Evolutionary conservation across 2,888 invertebrate species (phyloP).

Genomic region (Merodon equestris): DNA sequence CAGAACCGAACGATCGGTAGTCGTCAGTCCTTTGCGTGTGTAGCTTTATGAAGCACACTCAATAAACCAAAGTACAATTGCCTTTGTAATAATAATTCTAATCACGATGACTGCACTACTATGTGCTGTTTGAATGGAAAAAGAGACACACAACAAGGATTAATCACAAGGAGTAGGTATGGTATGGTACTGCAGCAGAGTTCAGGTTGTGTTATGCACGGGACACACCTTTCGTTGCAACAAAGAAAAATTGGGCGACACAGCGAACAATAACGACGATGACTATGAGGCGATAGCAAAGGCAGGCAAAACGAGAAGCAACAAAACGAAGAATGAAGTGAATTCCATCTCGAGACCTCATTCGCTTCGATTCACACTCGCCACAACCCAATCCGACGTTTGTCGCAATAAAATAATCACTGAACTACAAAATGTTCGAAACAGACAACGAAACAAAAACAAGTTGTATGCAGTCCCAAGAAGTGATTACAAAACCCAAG

Average conservation of each 20-base stretch:
- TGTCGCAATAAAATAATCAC: constrained; percentile 63
- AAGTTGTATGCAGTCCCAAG: no score
- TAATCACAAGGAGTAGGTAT: neutral
- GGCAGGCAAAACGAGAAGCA: neutral
- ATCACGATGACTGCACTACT: constrained; percentile 40
- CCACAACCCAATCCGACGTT: constrained; percentile 11
- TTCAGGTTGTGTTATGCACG: neutral
- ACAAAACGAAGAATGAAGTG: constrained; percentile 26
- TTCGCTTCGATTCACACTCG: constrained; percentile 43
- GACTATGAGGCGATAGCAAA: no score
- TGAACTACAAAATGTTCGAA: constrained; percentile 52
- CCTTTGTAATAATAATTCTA: constrained; percentile 61
- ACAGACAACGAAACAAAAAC: constrained; percentile 49
- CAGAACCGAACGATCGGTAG: constrained; percentile 41
- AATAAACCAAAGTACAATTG: constrained; percentile 45
- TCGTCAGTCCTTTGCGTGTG: constrained; percentile 20
- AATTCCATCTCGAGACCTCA: constrained; percentile 66
- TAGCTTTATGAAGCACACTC: constrained; percentile 23
- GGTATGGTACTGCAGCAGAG: constrained; percentile 1
- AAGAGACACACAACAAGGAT: constrained; percentile 31
- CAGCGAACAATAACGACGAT: neutral
- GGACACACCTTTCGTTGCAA: constrained; percentile 47
- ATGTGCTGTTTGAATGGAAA: neutral
- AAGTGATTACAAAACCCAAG: no score
- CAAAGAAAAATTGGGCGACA: constrained; percentile 63